These are phyloP conservation scores for Cladorhizidae sp. DNA, from an alignment of 37 sponge, comb jelly and placozoan genomes.

Conservation along the genomic window DNA sequence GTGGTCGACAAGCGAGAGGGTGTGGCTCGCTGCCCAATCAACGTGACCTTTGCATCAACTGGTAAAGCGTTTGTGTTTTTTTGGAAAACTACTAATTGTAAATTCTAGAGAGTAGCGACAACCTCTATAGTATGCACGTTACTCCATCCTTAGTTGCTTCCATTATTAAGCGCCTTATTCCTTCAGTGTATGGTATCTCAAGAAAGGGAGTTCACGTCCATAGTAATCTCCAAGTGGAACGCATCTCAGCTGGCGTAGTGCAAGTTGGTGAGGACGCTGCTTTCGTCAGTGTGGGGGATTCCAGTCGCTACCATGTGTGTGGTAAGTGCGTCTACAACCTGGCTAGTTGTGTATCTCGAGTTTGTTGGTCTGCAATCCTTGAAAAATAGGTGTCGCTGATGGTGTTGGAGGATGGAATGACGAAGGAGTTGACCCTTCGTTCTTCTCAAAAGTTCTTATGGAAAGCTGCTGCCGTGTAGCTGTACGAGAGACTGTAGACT, in stretches of 20 bases:
- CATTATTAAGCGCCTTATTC: background rate
- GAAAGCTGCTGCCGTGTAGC: slow-evolving; percentile 29
- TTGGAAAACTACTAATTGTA: too few species aligned
- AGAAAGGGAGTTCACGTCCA: slow-evolving; percentile 12
- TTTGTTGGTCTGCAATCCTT: background rate
- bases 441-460: slow-evolving; percentile 64
- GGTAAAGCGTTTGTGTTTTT: too few species aligned
- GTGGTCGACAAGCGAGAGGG: background rate
- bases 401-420: slow-evolving; percentile 81
- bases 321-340: background rate
- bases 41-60: too few species aligned
- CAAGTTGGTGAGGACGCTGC: slow-evolving; percentile 25
- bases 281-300: background rate
- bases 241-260: background rate
- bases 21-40: background rate
- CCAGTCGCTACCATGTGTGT: slow-evolving; percentile 5
- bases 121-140: background rate
- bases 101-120: too few species aligned
- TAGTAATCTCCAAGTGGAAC: background rate
- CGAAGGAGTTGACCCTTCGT: slow-evolving; percentile 63
- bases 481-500: background rate
- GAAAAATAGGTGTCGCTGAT: slow-evolving; percentile 69
- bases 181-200: slow-evolving; percentile 22
- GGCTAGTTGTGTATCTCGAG: too few species aligned
- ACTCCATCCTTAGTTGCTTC: background rate